A percentile compares a stretch with the other conserved stretches of the same genome.
phyloP scores from a whole-genome alignment of 2,888 invertebrate genomes.

The Nemotelus pantherinus region DNA sequence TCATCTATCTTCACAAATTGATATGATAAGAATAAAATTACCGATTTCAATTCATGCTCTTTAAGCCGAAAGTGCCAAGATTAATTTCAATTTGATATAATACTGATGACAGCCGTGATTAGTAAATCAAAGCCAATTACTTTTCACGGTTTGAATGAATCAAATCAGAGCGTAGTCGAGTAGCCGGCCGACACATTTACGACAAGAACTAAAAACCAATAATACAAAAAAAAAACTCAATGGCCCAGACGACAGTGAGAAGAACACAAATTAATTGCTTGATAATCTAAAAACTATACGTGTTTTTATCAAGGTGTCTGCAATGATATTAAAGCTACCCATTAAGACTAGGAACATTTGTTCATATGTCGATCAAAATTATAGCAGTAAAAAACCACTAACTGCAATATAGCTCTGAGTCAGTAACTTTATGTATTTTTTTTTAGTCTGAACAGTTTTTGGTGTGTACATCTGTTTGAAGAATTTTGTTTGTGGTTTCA shows the following conservation, averaged over 20 bases:
- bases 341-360: conserved; percentile 9
- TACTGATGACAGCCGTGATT: conserved; percentile 20
- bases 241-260: neutral
- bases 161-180: too few relatives aligned
- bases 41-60: conserved; percentile 8
- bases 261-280: neutral
- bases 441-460: neutral
- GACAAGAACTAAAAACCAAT: neutral
- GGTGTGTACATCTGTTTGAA: neutral
- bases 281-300: neutral
- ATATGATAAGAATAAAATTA: conserved; percentile 31
- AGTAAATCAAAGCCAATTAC: conserved; percentile 28
- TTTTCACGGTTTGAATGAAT: neutral
- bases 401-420: neutral
- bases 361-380: conserved; percentile 6
- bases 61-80: conserved; percentile 26
- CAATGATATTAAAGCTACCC: neutral
- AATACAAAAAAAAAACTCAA: neutral
- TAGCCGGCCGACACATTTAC: neutral
- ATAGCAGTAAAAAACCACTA: neutral
- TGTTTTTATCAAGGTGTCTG: neutral
- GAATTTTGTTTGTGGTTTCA: too few relatives aligned
- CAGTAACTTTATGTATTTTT: neutral
- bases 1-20: neutral
- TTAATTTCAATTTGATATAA: conserved; percentile 28